phyloP scores from a whole-genome alignment of 1,140 invertebrate genomes.

The Brachionus manjavacas region DNA sequence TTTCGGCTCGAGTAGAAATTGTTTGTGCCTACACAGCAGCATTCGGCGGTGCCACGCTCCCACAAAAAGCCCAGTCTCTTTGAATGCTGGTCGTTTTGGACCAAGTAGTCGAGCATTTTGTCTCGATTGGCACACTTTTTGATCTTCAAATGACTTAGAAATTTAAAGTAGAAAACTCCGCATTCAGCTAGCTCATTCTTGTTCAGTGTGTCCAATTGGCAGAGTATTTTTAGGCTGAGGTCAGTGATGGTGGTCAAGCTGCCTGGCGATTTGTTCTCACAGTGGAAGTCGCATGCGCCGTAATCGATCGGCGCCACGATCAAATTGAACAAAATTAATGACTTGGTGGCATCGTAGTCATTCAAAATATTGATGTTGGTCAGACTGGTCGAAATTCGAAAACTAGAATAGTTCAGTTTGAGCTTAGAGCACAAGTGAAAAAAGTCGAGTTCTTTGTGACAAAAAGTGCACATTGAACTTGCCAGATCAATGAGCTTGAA shows the following conservation, averaged over 20 bases:
- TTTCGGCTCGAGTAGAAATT: background rate
- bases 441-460: background rate
- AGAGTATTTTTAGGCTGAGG: background rate
- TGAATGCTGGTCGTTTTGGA: background rate
- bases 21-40: background rate
- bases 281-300: background rate
- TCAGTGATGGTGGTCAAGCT: background rate
- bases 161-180: constrained; percentile 26
- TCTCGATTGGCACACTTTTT: background rate
- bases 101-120: background rate
- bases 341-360: background rate
- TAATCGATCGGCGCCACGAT: background rate
- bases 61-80: constrained; percentile 1
- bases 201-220: background rate
- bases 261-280: background rate
- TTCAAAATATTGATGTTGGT: background rate
- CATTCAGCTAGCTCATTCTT: background rate
- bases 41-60: background rate
- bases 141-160: background rate
- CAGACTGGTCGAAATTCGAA: background rate
- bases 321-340: background rate
- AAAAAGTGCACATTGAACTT: background rate
- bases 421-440: background rate
- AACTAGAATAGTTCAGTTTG: background rate
- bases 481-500: background rate